A percentile compares a stretch with the other conserved stretches of the same genome.
These are phyloP conservation scores for Tyria jacobaeae DNA, from an alignment of 2,888 invertebrate genomes.

Conservation along the genomic window DNA sequence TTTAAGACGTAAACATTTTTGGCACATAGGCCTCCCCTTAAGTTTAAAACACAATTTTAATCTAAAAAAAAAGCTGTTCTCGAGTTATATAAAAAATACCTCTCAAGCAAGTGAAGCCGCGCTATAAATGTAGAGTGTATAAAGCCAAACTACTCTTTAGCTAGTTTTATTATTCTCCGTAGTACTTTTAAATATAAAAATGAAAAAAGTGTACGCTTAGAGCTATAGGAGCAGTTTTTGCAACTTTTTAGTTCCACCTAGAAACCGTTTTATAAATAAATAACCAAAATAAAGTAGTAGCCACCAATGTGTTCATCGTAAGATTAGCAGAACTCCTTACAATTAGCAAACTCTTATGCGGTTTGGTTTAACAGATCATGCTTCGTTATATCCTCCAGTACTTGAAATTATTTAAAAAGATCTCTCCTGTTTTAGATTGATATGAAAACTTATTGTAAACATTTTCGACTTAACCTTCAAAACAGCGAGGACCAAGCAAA, in stretches of 20 bases:
- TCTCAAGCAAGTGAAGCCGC: too few species aligned
- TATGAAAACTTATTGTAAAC: too few species aligned
- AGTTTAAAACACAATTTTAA: too few species aligned
- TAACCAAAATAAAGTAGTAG: not conserved
- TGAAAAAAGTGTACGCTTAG: not conserved
- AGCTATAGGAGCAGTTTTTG: not conserved
- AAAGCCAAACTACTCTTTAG: not conserved
- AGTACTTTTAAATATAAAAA: not conserved
- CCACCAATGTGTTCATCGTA: not conserved
- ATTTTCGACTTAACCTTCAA: too few species aligned
- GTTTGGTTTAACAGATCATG: not conserved
- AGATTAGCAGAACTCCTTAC: not conserved
- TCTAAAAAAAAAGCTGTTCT: too few species aligned
- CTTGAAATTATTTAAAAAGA: not conserved
- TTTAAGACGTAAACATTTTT: too few species aligned
- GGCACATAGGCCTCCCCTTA: too few species aligned
- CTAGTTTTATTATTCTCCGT: not conserved
- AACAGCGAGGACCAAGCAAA: too few species aligned
- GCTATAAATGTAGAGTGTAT: too few species aligned
- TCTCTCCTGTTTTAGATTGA: not conserved
- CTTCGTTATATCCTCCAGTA: not conserved
- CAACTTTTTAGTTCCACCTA: not conserved
- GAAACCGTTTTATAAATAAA: constrained; percentile 2
- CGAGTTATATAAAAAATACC: too few species aligned
- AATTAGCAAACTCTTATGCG: not conserved